A percentile compares a stretch with the other conserved stretches of the same genome.
These are phyloP conservation scores for Sabatieria punctata DNA, from an alignment of 2,888 invertebrate genomes.

Conservation along the genomic window DNA sequence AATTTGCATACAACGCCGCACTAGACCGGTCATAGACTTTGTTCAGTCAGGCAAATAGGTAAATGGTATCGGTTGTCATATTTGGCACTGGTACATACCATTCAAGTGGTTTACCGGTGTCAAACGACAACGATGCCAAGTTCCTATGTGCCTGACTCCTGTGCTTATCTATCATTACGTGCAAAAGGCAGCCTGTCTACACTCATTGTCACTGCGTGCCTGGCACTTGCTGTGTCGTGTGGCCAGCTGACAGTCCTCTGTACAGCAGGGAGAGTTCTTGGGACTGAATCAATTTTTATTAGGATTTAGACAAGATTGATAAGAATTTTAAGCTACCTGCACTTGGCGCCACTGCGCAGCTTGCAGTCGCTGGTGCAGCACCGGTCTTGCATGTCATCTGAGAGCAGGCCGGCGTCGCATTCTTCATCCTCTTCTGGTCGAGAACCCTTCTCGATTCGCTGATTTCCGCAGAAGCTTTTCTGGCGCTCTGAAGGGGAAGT, in stretches of 20 bases:
- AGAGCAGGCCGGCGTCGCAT: constrained; percentile 79
- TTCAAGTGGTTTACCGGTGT: too few relatives aligned
- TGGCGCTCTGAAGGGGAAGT: constrained; percentile 37
- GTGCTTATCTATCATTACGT: too few relatives aligned
- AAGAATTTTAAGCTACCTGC: constrained; percentile 5
- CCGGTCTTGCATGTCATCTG: constrained; percentile 66
- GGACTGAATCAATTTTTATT: constrained; percentile 45
- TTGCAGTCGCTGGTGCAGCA: constrained; percentile 50
- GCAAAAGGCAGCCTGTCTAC: constrained; percentile 60
- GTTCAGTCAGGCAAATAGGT: too few relatives aligned
- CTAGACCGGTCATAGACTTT: too few relatives aligned
- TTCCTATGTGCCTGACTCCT: too few relatives aligned
- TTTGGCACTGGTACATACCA: too few relatives aligned
- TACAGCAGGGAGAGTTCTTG: constrained; percentile 82
- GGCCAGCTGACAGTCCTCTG: constrained; percentile 66
- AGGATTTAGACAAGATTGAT: too few relatives aligned
- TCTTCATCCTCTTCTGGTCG: constrained; percentile 89
- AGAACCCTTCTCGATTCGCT: constrained; percentile 78
- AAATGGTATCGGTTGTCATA: too few relatives aligned
- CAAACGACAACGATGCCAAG: too few relatives aligned
- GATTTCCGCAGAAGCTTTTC: constrained; percentile 85
- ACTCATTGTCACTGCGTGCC: constrained; percentile 53
- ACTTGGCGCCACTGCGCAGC: constrained; percentile 7
- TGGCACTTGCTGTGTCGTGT: too few relatives aligned
- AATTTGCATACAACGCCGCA: too few relatives aligned